Base-by-base conservation (phyloP, 2,888 invertebrate genomes). In the Ganaspis brasiliensis region DNA sequence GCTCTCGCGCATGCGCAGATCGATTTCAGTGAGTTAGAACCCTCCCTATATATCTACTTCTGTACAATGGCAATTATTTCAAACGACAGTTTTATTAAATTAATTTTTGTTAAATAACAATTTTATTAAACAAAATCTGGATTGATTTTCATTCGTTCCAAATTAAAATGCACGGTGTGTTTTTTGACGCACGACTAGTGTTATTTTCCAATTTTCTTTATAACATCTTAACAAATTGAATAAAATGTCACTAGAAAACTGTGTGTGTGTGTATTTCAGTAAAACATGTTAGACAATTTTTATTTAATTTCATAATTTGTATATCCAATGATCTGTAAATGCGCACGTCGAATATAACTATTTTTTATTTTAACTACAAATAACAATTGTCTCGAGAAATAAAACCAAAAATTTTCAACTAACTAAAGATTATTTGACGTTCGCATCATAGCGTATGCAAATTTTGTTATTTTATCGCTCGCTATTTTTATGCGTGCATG, bases 111-210 rank as follows among this genome's bases (percentile, higher is more conserved):
- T n/a, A n/a, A n/a, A n/a, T n/a, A n/a, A n/a, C n/a, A n/a, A n/a
- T n/a, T n/a, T n/a, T n/a, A n/a, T n/a, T n/a, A n/a, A n/a, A n/a
- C n/a, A n/a, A n/a, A n/a, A n/a, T n/a, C n/a, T n/a, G n/a, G n/a
- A n/a, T n/a, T n/a, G n/a, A n/a, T n/a, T n/a, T n/a, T n/a, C n/a
- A n/a, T n/a, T n/a, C n/a, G n/a, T n/a, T n/a, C n/a, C n/a, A n/a
- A n/a, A n/a, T n/a, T 14, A 40, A 40, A 24, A 21, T 80, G 80
- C 80, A 78, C 78, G 78, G 31, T 73, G 63, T 79, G 75, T 73
- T 72, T 72, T 21, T 45, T 63, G 73, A 72, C 72, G 70, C 56
- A 61, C 45, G 67, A 45, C 67, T 67, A 24, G 12, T 45, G 9
- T 24, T 63, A 63, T 45, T 8, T 21, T n/a, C 24, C 10, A 3